Evolutionary conservation across 2,113 vertebrate species (phyloP), one percentile per base, ranked within the genome.

Genomic region (Nannobrachium achirus): DNA sequence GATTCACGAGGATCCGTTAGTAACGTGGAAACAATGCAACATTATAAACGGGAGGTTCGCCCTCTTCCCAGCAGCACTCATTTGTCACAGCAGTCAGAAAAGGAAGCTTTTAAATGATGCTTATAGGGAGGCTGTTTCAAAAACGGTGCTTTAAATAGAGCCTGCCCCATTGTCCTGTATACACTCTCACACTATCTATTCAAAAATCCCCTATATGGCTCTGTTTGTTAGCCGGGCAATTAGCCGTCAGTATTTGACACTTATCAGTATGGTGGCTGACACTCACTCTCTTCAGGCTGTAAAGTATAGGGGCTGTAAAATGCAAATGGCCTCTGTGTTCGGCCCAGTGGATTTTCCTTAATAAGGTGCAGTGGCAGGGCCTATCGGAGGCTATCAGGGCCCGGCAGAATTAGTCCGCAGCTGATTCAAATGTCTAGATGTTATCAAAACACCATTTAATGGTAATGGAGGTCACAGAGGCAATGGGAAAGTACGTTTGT

Each of bases 371-470:
- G 73, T 69, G 74, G 85, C 78, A 60, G 74, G 8, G 60, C 71
- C 70, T 79, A 85, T 87, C 83, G 63, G 69, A 33, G 25, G 6
- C 25, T 33, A 33, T 33, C 25, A 33, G 66, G 78, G 60, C 74
- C 16, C 6, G 33, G 66, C 73, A 65, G 81, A 83, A 82, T 86
- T 83, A 85, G 82, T 76, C 69, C 72, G 9, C 69, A 65, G 78
- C 56, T 51, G 64, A 89, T 89, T 88, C 83, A 88, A 88, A 89
- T 86, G 81, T 82, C 76, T 69, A 64, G 78, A 87, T 89, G 78
- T 76, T 89, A 86, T 88, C 85, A 78, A 69, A 20, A 75, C 71
- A 56, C 50, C 83, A 76, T 85, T 85, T 87, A 83, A 80, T 83
- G 85, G 76, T 87, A 79, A 86, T 81, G 73, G 79, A 86, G 86